These are phyloP conservation scores for Sebastes steindachneri DNA, from an alignment of 2,797 vertebrate species.

Conservation along the genomic window DNA sequence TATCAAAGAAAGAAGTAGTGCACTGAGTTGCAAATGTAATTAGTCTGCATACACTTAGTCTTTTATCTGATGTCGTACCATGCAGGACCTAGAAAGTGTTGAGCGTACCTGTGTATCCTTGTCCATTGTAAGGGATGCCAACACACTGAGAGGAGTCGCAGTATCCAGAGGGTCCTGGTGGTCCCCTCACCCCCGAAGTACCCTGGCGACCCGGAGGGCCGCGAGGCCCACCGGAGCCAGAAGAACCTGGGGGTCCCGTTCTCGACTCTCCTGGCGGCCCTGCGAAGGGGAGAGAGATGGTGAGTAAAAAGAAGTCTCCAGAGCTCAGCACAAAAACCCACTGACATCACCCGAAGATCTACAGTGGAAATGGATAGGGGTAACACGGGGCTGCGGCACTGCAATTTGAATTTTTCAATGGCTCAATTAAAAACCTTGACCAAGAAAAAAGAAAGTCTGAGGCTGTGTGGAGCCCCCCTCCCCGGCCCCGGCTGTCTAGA, in stretches of 20 bases:
- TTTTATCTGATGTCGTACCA: constrained; percentile 45
- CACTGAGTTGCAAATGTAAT: constrained; percentile 60
- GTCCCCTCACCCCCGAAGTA: constrained; percentile 91
- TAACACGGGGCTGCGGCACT: constrained; percentile 59
- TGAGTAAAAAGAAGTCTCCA: constrained; percentile 7
- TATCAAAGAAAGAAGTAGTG: constrained; percentile 53
- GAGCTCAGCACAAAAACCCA: constrained; percentile 20
- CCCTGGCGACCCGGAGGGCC: constrained; percentile 95
- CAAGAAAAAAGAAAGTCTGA: constrained; percentile 46
- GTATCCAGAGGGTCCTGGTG: constrained; percentile 94
- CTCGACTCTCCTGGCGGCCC: constrained; percentile 95
- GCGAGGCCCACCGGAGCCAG: constrained; percentile 91
- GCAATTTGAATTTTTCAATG: constrained; percentile 80
- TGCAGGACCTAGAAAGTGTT: constrained; percentile 52
- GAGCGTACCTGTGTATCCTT: constrained; percentile 95
- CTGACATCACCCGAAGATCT: constrained; percentile 72
- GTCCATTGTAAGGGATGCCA: constrained; percentile 98
- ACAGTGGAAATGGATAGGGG: constrained; percentile 56
- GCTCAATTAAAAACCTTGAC: constrained; percentile 79
- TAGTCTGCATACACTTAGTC: constrained; percentile 69
- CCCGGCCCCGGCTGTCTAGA: constrained; percentile 81
- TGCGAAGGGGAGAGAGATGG: constrained; percentile 63
- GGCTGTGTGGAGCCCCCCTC: constrained; percentile 65
- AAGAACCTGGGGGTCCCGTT: constrained; percentile 90
- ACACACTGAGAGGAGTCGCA: constrained; percentile 98